phyloP scores from a whole-genome alignment of 2,113 vertebrate genomes.

The Etia nguti region DNA sequence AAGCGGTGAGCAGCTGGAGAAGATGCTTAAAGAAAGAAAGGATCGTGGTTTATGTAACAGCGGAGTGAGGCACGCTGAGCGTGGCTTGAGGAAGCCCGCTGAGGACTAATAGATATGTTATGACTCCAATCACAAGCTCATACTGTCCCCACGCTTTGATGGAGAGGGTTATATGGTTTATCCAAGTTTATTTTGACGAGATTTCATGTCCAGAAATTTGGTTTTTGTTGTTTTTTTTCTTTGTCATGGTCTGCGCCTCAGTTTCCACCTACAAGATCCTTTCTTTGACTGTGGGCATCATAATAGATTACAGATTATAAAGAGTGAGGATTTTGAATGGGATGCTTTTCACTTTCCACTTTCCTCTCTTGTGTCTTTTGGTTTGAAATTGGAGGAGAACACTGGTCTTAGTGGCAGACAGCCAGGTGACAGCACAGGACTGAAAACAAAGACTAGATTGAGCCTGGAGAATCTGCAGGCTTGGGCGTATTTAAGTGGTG shows the following conservation, averaged over 20 bases:
- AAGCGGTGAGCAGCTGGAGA: neutral
- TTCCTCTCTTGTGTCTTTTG: neutral
- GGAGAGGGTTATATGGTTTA: neutral
- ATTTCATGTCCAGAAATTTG: neutral
- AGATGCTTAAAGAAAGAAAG: neutral
- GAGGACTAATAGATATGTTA: slow-evolving; percentile 8
- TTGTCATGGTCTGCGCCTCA: neutral
- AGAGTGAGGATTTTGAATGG: neutral
- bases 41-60: neutral
- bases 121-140: neutral
- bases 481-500: slow-evolving; percentile 2
- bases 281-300: neutral
- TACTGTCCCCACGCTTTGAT: neutral
- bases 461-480: neutral
- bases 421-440: neutral
- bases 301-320: neutral
- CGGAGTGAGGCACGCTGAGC: neutral
- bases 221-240: neutral
- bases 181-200: neutral
- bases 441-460: slow-evolving; percentile 19
- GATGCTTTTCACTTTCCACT: neutral
- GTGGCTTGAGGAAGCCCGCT: neutral
- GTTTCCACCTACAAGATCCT: neutral
- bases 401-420: neutral
- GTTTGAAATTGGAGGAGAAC: neutral